These are phyloP conservation scores for Propithecus deckenii DNA, from an alignment of 2,797 vertebrate species.

Conservation along the genomic window DNA sequence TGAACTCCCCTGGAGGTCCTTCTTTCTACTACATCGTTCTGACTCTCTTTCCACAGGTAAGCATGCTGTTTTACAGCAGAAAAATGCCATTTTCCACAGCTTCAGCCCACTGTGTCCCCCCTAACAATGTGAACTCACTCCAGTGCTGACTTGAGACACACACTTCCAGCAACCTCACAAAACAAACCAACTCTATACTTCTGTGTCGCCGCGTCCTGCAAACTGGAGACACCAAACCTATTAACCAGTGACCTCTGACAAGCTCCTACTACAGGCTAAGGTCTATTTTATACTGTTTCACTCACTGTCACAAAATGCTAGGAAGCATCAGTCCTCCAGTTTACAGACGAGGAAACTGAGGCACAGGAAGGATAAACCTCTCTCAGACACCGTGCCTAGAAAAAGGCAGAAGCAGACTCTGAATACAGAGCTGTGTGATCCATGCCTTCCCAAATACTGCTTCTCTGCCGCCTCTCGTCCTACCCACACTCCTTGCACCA, in stretches of 20 bases:
- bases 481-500: background rate
- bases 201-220: background rate
- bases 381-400: background rate
- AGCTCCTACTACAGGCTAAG: background rate
- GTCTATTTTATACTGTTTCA: background rate
- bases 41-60: background rate
- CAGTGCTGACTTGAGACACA: background rate
- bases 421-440: no score
- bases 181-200: background rate
- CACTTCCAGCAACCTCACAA: background rate
- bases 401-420: background rate
- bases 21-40: background rate
- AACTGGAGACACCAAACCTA: background rate
- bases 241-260: no score
- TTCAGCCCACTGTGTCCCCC: accelerated
- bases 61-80: background rate
- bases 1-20: background rate
- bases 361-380: background rate
- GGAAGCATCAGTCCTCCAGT: no score
- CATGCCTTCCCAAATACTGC: accelerated
- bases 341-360: background rate
- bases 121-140: background rate
- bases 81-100: background rate
- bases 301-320: background rate
- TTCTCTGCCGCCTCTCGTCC: background rate